Base-by-base conservation (phyloP, 2,888 invertebrate genomes). In the Tolmerus cingulatus region DNA sequence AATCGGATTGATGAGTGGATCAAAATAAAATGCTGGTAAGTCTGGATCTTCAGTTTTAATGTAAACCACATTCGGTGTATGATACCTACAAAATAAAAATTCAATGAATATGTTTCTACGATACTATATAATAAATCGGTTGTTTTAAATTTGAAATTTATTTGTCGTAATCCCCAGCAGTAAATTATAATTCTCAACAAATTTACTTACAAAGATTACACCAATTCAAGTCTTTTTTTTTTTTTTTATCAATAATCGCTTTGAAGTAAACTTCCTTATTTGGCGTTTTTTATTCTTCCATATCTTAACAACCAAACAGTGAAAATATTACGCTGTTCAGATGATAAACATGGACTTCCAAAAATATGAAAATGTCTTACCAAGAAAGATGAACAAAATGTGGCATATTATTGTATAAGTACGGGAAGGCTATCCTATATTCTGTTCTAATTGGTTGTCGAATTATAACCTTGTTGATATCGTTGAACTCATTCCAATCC, bases 401-500 rank as follows among this genome's bases (percentile, higher is more conserved):
- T 0, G 99, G 99, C 95, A 99, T 95, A 92, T 99, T 99, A 93
- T 99, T 99, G 94, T 99, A 99, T 90, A 99, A 94, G 93, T 99
- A 99, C 0, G 99, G 99, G 93, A 99, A 99, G 0, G 99, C 99
- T 91, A 99, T 99, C 90, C 99, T 95, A 92, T 99, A 99, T 93
- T 99, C 99, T 0, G 99, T 99, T 89, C 99, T 95, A 89, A 99
- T 97, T 3, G 99, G 99, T 91, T 99, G 99, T 9, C 99, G 94
- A 90, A 99, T 99, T 89, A 99, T 99, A 90, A 99, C 99, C 93
- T 99, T 99, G 93, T 99, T 99, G 90, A 99, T 99, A 91, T 99
- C 99, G 93, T 99, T 99, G 91, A 99, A 99, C 93, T 99, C 99
- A 93, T 99, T 99, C 99, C 99, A 99, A 92, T 99, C 99, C 93